These are phyloP conservation scores for Tachina grossa DNA, from an alignment of 2,888 invertebrate species.

Conservation along the genomic window DNA sequence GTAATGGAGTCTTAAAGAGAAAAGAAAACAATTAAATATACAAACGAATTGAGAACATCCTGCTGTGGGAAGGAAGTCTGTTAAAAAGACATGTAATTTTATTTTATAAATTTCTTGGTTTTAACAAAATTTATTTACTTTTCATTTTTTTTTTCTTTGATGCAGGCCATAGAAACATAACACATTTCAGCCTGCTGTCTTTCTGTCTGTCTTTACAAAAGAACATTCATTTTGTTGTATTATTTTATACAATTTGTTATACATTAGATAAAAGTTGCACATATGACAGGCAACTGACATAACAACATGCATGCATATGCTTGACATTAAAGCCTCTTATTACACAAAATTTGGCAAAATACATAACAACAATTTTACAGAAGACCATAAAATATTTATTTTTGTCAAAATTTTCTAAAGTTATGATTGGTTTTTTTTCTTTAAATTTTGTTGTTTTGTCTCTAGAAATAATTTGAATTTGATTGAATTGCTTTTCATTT, in stretches of 20 bases:
- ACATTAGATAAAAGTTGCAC: conserved; percentile 5
- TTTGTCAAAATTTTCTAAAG: conserved; percentile 32
- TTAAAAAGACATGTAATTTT: no score
- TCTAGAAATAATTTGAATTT: conserved; percentile 40
- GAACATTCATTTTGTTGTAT: background rate
- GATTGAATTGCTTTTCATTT: conserved; percentile 51
- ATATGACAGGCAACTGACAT: background rate
- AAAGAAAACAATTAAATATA: no score
- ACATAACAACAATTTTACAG: conserved; percentile 9
- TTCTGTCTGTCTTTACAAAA: no score
- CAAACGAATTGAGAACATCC: no score
- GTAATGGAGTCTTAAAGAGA: no score
- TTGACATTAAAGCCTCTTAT: background rate
- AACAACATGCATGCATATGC: background rate
- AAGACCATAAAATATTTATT: background rate
- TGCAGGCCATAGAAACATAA: no score
- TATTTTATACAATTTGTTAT: conserved; percentile 30
- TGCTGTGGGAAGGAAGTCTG: no score
- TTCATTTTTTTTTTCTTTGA: no score
- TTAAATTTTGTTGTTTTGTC: background rate
- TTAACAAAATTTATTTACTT: no score
- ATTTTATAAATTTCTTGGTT: no score
- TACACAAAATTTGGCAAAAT: background rate
- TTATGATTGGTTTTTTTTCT: conserved; percentile 8
- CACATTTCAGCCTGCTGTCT: no score